Evolutionary conservation across 2,888 invertebrate genomes (phyloP), one percentile per base, ranked within the genome.

Genomic region (Sesia apiformis): DNA sequence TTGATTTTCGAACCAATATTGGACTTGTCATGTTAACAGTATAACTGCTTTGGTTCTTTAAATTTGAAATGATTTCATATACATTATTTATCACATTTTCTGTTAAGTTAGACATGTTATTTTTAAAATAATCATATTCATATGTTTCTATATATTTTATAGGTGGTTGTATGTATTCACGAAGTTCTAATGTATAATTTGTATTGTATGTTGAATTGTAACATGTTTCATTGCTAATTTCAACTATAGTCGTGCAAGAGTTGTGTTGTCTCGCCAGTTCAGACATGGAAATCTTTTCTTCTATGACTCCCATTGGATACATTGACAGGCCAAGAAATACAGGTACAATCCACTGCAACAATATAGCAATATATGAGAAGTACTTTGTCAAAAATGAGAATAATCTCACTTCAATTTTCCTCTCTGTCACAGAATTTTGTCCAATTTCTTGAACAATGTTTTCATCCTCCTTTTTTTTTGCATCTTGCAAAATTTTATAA

Each of bases 261-360:
- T 73, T 66, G 53, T 64, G 67, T 2, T 70, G 55, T 58, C 66
- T 72, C 52, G 74, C 63, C 3, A 69, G 56, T 58, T 78, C 69
- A 5, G 60, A 57, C 38, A 60, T 52, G 38, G 60, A 52, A 42
- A 81, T 56, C n/a, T 60, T 67, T 51, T 66, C 69, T 59, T 80
- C 75, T 51, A 74, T 78, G 0, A 84, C 71, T 56, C 74, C 70
- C 65, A 89, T 77, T 4, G 79, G 78, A 55, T 82, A 85, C 84
- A 90, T 81, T 6, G 80, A 72, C 7, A 83, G 51, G 38, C 81
- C 69, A n/a, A 82, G 62, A 3, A 84, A n/a, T 52, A 81, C 56
- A 3, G 87, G 87, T 41, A 83, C 56, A 54, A 80, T 63, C 89
- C 89, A 90, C 60, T 90, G 89, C 39, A 80, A 23, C 5, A 59